Percentiles rank a stretch among this genome's conserved stretches.
Conservation (phyloP, 2,113 vertebrate species). For the Ophiodon elongatus region DNA sequence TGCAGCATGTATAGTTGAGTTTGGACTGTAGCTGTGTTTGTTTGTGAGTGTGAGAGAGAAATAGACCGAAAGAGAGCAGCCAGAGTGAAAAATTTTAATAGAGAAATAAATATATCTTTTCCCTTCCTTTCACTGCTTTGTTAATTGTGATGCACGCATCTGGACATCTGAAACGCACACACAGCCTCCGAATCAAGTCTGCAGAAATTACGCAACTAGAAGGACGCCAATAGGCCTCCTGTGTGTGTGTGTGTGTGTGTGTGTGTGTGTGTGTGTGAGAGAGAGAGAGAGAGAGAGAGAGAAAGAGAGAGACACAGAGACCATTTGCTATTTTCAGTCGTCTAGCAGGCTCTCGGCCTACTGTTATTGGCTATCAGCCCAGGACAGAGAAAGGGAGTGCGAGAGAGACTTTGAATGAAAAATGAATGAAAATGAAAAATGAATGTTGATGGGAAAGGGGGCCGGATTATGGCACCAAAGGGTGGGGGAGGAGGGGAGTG, state of each 20-base stretch:
- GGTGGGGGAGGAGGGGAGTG: conserved; percentile 7
- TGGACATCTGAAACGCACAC: conserved; percentile 34
- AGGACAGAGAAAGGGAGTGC: conserved; percentile 56
- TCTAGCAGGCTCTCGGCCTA: conserved; percentile 63
- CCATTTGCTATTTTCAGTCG: conserved; percentile 73
- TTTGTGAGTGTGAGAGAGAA: neutral
- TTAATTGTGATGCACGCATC: conserved; percentile 39
- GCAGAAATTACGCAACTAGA: conserved; percentile 64
- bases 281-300: too few relatives aligned
- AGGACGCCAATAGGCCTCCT: conserved; percentile 55
- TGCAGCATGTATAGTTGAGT: conserved; percentile 57
- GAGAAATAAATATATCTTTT: conserved; percentile 3
- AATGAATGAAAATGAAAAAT: conserved; percentile 81
- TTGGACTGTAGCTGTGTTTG: conserved; percentile 4
- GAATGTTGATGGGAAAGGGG: conserved; percentile 75
- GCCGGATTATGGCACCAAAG: conserved; percentile 55
- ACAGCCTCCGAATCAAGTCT: conserved; percentile 22
- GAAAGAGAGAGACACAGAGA: conserved; percentile 16
- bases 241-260: too few relatives aligned
- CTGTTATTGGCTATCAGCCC: conserved; percentile 77
- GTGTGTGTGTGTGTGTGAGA: too few relatives aligned
- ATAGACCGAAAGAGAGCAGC: conserved; percentile 1
- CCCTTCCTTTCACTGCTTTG: conserved; percentile 17
- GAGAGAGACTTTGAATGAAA: conserved; percentile 74
- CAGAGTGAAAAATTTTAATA: conserved; percentile 10